Base-by-base conservation (phyloP, 2,888 invertebrate genomes). In the Cyclophora punctaria region DNA sequence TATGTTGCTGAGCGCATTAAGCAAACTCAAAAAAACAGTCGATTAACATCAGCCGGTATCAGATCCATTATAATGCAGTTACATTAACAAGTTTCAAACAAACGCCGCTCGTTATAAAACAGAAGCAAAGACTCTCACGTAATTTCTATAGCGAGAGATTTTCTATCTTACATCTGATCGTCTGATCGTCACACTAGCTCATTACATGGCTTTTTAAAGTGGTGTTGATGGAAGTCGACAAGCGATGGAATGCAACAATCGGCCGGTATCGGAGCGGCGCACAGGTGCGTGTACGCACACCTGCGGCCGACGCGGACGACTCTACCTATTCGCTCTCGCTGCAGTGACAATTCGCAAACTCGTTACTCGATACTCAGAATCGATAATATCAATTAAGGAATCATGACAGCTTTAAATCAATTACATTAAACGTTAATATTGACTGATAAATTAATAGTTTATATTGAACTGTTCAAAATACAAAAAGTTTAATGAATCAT, bases 261-360 rank as follows among this genome's bases (percentile, higher is more conserved):
- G 56, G 52, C 48, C 48, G 45, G 43, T 49, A 55, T 58, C 52
- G 48, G 46, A 44, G 74, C 73, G 74, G 53, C 45, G 61, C 72
- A 82, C 86, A 86, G 85, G 86, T 86, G 85, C 73, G 64, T 58
- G 69, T 60, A 63, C 55, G 63, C 60, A 67, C 86, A 85, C 83
- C 85, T 84, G 85, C 77, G 74, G 58, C 55, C 54, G 50, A 56
- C 55, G 20, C 20, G 51, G 52, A 46, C 34, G 44, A 5, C 44
- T 34, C 44, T 34, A 34, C 33, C 44, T 33, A 6, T 6, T 5
- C 44, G 44, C 44, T 53, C 41, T 33, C 5, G 37, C 37, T 47
- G 47, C 47, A 34, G 34, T 40, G 41, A 47, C 47, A 47, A 47
- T 47, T 40, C 47, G 47, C 47, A 7, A 33, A 51, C 49, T 55